Conservation (phyloP, 2,113 vertebrate species). For the Phylloscopus trochilus region DNA sequence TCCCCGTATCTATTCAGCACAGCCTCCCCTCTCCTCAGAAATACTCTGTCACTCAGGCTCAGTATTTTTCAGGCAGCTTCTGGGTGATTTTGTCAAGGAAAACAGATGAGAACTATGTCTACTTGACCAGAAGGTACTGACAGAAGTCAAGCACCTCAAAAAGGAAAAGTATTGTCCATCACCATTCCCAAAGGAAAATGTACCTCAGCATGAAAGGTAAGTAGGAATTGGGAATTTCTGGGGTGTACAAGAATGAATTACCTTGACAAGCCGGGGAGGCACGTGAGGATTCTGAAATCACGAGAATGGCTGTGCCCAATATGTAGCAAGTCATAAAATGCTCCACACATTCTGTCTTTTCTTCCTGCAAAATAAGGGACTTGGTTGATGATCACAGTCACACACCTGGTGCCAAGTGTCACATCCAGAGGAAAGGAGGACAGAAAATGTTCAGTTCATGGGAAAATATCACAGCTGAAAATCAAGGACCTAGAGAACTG, state of each 20-base stretch:
- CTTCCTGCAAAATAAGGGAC: background rate
- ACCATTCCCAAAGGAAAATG: background rate
- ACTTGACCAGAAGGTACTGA: background rate
- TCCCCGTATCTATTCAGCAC: background rate
- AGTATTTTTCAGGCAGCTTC: background rate
- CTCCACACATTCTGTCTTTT: background rate
- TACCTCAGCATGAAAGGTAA: background rate
- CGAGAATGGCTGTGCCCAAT: background rate
- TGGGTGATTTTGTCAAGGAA: background rate
- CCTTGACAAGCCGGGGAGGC: background rate
- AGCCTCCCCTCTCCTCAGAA: background rate
- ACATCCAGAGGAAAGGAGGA: background rate
- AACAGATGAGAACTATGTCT: background rate
- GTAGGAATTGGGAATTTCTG: background rate
- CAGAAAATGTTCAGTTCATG: background rate
- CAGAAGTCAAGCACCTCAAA: background rate
- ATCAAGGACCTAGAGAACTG: background rate
- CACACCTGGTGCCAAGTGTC: background rate
- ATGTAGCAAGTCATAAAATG: background rate
- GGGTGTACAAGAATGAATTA: rapidly evolving
- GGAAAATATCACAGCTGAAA: background rate
- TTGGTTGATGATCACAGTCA: background rate
- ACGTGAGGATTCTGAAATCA: background rate
- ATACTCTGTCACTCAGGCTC: rapidly evolving
- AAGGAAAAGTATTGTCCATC: background rate